Conservation (phyloP, 2,888 invertebrate genomes). For the Lapara coniferarum region DNA sequence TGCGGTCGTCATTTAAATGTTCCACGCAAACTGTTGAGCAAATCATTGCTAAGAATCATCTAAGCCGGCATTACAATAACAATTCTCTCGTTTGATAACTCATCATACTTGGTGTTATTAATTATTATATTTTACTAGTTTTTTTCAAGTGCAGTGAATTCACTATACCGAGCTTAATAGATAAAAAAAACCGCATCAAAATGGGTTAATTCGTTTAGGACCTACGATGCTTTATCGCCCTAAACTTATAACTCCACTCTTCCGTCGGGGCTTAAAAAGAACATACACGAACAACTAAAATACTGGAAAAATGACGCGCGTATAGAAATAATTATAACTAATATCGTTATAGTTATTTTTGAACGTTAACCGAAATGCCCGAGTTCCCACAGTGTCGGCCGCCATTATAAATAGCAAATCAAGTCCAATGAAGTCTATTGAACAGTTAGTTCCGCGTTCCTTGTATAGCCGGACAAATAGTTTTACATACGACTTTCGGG, state of each 20-base stretch:
- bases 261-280: too few relatives aligned
- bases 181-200: too few relatives aligned
- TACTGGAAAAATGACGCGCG: neutral
- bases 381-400: constrained; percentile 22
- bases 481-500: constrained; percentile 13
- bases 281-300: too few relatives aligned
- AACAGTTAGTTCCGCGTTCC: constrained; percentile 53
- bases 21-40: constrained; percentile 6
- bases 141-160: too few relatives aligned
- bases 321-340: neutral
- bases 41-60: too few relatives aligned
- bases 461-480: constrained; percentile 34
- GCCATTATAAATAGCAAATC: constrained; percentile 44
- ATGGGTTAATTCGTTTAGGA: too few relatives aligned
- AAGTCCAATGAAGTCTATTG: constrained; percentile 49
- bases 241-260: too few relatives aligned
- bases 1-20: neutral
- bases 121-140: too few relatives aligned
- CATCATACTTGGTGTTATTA: too few relatives aligned
- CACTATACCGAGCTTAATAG: too few relatives aligned
- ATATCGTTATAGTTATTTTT: neutral
- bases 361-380: neutral
- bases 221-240: too few relatives aligned
- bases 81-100: neutral
- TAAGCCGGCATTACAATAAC: neutral